A percentile compares a stretch with the other conserved stretches of the same genome.
Evolutionary conservation across 1,140 invertebrate species (phyloP).

Genomic region (Heliconius eleuchia): DNA sequence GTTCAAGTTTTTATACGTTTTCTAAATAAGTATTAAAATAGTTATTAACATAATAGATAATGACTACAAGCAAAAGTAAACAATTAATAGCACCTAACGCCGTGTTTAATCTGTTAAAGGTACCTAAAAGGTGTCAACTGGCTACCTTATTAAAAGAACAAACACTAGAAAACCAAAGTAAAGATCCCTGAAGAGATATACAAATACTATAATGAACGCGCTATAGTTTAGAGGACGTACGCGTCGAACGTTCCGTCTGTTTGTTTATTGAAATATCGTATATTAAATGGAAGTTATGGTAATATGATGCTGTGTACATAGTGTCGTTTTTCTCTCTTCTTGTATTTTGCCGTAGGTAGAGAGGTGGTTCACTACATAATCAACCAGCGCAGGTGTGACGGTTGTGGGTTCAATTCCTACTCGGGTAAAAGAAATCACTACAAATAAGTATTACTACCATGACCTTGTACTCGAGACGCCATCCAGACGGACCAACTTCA

Average conservation of each 20-base stretch:
- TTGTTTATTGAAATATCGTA: background rate
- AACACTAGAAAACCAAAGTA: background rate
- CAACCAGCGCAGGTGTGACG: too few relatives aligned
- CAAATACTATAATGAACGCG: background rate
- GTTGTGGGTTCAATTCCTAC: too few relatives aligned
- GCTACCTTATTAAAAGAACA: background rate
- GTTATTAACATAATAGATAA: background rate
- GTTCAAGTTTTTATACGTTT: too few relatives aligned
- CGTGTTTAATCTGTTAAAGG: background rate
- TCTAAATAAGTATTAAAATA: too few relatives aligned
- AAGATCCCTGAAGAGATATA: background rate
- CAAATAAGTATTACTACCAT: slow-evolving; percentile 17
- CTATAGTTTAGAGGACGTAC: background rate
- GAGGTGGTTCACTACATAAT: too few relatives aligned
- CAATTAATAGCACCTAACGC: background rate
- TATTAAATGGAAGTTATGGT: background rate
- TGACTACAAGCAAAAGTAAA: background rate
- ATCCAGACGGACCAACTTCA: slow-evolving; percentile 36
- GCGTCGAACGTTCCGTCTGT: background rate
- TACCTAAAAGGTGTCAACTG: background rate
- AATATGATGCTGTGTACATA: background rate
- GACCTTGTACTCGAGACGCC: slow-evolving; percentile 42
- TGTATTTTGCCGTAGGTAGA: background rate
- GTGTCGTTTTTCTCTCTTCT: background rate
- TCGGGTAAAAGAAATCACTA: too few relatives aligned